Base-by-base conservation (phyloP, 1,140 invertebrate species). In the Apis dorsata region DNA sequence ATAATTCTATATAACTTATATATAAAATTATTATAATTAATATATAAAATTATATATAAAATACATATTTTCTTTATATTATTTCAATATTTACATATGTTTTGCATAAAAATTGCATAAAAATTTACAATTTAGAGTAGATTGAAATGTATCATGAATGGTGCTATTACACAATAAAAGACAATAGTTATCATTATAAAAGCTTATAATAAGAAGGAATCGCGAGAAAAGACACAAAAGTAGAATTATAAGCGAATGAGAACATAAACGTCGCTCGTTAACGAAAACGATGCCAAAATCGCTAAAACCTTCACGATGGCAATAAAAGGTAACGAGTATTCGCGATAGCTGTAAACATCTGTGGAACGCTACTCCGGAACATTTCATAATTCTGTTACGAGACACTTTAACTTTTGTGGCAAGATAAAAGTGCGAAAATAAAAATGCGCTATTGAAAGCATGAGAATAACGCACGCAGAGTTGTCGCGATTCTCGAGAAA, bases 341-440 rank as follows among this genome's bases (percentile, higher is more conserved):
- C 84, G 84, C 86, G 81, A 57, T 63, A 63, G 86, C 81, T 86
- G 87, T 89, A 89, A 89, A 89, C 84, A 89, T 89, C 81, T 63
- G 65, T 72, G 84, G 71, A 89, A 85, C 86, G 80, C 66, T 88
- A 88, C 84, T 86, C 86, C 86, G 87, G 84, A 88, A 88, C 87
- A 88, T 89, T 89, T 89, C 87, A 88, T 89, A 89, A 89, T 89
- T 78, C 86, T 88, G 87, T 89, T 89, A 89, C 84, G 87, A 89
- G 86, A 81, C 81, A 89, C 86, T 89, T 88, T 81, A 84, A 89
- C 81, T 88, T 88, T 89, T 83, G 87, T 84, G 66, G 66, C 76
- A 55, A 63, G 34, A 28, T 77, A 84, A 44, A 59, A 62, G 69
- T 55, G 85, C 79, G 86, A 76, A 83, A 88, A 88, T 88, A 88